Evolutionary conservation across 2,888 invertebrate genomes (phyloP).

Genomic region (Lomographa bimaculata): DNA sequence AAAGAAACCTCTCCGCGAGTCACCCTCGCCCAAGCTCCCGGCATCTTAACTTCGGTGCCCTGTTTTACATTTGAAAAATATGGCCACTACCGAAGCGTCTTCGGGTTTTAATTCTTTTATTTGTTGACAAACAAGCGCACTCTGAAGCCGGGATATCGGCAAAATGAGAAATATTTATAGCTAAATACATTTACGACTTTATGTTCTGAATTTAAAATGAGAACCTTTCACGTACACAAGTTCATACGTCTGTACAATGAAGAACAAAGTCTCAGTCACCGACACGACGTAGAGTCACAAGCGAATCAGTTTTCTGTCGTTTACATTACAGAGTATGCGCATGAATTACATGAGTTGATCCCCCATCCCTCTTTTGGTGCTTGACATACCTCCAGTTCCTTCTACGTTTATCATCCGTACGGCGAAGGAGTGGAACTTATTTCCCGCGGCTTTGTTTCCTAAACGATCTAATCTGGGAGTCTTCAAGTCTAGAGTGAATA

Average conservation of each 20-base stretch:
- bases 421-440: no score
- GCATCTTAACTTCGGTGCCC: conserved; percentile 18
- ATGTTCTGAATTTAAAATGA: conserved; percentile 15
- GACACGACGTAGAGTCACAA: no score
- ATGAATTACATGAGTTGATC: no score
- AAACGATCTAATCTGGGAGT: no score
- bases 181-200: conserved; percentile 13
- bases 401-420: no score
- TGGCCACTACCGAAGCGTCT: conserved; percentile 14
- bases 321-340: no score
- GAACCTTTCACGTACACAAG: conserved; percentile 8
- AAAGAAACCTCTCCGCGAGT: conserved; percentile 14
- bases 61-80: conserved; percentile 25
- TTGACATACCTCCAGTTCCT: no score
- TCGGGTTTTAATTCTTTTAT: conserved; percentile 23
- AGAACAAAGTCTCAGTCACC: no score
- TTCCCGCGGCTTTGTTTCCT: no score
- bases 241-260: conserved; percentile 4
- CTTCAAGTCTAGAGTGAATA: no score
- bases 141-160: conserved; percentile 18
- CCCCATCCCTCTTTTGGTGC: no score
- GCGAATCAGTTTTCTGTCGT: no score
- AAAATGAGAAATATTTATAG: conserved; percentile 18
- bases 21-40: conserved; percentile 5
- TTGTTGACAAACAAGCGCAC: conserved; percentile 24